These are phyloP conservation scores for Pitta sordida DNA, from an alignment of 2,113 vertebrate species.

Conservation along the genomic window DNA sequence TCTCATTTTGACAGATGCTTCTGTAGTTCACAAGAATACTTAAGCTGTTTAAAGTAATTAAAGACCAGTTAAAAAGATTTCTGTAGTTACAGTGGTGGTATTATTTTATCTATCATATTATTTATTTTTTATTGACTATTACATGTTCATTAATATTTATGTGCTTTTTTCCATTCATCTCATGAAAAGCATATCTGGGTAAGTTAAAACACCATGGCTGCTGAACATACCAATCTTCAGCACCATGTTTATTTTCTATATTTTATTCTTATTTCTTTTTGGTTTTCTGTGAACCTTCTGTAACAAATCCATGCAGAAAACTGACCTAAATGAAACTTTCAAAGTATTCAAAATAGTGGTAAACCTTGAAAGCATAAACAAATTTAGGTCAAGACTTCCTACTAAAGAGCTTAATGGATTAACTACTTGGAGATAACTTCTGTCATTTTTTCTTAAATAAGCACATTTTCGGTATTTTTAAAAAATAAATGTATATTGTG, in stretches of 20 bases:
- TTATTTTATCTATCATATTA: constrained; percentile 64
- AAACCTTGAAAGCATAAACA: neutral
- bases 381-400: neutral
- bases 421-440: neutral
- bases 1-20: neutral
- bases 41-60: neutral
- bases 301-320: neutral
- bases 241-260: constrained; percentile 70
- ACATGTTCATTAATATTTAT: constrained; percentile 89
- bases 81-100: constrained; percentile 36
- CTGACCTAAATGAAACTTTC: neutral
- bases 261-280: constrained; percentile 39
- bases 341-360: neutral
- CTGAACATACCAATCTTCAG: constrained; percentile 81
- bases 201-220: constrained; percentile 84
- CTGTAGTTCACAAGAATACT: neutral
- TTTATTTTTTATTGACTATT: constrained; percentile 57
- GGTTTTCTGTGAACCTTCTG: constrained; percentile 4
- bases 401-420: neutral
- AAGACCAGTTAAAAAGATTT: constrained; percentile 26
- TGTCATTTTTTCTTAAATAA: neutral
- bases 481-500: neutral
- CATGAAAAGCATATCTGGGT: constrained; percentile 90
- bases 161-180: constrained; percentile 91
- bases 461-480: neutral